phyloP scores from a whole-genome alignment of 2,888 invertebrate genomes.

The Patella ulyssiponensis region DNA sequence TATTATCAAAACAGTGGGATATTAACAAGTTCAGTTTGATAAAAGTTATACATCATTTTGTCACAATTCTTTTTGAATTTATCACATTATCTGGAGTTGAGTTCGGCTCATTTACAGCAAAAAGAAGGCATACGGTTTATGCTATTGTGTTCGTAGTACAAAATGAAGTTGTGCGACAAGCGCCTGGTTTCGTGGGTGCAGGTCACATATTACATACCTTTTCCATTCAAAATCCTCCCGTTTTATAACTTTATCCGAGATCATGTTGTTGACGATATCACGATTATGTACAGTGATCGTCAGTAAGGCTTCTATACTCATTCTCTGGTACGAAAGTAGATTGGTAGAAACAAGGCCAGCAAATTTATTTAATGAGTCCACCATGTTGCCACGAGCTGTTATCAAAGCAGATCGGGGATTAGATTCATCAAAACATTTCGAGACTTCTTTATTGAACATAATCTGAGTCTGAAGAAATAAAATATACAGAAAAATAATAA shows the following conservation, averaged over 20 bases:
- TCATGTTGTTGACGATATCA: conserved; percentile 66
- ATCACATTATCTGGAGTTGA: no score
- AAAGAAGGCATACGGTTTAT: no score
- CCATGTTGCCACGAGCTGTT: conserved; percentile 57
- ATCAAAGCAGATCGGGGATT: conserved; percentile 50
- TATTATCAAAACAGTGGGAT: no score
- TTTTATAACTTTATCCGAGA: conserved; percentile 59
- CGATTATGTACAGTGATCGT: conserved; percentile 71
- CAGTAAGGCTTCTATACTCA: conserved; percentile 70
- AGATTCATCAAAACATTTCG: conserved; percentile 53
- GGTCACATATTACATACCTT: conserved; percentile 50
- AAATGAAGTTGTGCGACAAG: no score
- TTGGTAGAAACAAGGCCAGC: conserved; percentile 65
- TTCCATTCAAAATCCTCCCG: conserved; percentile 71
- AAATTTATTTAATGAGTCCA: conserved; percentile 59
- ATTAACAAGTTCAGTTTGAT: no score
- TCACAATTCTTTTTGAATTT: no score
- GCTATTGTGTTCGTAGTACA: no score
- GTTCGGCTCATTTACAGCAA: no score
- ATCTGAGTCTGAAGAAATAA: conserved; percentile 65
- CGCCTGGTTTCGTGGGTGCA: no score
- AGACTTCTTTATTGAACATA: conserved; percentile 69
- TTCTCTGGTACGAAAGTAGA: conserved; percentile 60
- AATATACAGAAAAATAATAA: neutral
- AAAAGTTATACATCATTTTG: no score